phyloP scores from a whole-genome alignment of 2,797 vertebrate genomes.

The Cichlasoma orientale region DNA sequence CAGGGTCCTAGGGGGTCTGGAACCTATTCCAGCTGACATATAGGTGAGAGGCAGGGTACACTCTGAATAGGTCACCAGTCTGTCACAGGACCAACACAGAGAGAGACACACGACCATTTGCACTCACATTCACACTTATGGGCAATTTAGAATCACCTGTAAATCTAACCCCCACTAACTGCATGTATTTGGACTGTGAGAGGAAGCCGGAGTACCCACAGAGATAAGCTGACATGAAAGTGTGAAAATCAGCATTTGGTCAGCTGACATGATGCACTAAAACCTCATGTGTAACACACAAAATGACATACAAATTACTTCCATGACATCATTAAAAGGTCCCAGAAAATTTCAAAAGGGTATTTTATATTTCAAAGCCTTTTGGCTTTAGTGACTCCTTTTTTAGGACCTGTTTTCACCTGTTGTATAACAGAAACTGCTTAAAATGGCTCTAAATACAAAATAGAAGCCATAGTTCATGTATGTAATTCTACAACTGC shows the following conservation, averaged over 20 bases:
- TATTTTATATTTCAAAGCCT: not conserved
- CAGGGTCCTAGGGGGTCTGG: too few species aligned
- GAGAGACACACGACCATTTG: too few species aligned
- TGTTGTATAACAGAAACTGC: not conserved
- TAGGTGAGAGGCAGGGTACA: too few species aligned
- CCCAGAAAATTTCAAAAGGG: constrained; percentile 8
- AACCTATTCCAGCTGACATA: too few species aligned
- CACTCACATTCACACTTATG: too few species aligned
- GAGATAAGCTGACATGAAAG: not conserved
- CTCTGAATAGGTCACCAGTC: too few species aligned
- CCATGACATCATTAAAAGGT: not conserved
- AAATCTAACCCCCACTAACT: too few species aligned
- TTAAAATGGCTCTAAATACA: not conserved
- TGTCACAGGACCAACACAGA: too few species aligned
- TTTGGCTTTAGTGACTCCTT: not conserved
- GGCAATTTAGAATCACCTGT: too few species aligned
- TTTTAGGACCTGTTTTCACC: not conserved
- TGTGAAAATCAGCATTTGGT: too few species aligned
- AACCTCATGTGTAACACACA: constrained; percentile 1
- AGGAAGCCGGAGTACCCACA: too few species aligned
- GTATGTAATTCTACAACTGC: not conserved
- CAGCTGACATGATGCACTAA: not conserved
- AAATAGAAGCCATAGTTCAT: not conserved
- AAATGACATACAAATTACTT: not conserved
- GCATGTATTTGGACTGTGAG: too few species aligned